A percentile compares a stretch with the other conserved stretches of the same genome.
Conservation (phyloP, 2,113 vertebrate species). For the Phaethon lepturus region DNA sequence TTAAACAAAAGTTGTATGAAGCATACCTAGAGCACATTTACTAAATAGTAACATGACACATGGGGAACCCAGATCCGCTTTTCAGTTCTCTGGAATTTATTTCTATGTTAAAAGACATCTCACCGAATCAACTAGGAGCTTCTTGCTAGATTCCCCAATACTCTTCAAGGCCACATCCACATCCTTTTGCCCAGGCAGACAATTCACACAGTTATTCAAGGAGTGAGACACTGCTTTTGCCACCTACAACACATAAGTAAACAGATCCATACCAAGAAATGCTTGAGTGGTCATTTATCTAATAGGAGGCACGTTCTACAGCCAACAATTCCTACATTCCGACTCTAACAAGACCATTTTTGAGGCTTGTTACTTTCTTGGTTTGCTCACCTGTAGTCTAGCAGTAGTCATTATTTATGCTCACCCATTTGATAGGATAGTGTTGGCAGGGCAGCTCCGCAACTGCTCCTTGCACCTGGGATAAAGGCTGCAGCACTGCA, state of each 20-base stretch:
- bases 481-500: neutral
- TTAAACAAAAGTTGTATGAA: neutral
- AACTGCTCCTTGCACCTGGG: neutral
- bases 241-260: slow-evolving; percentile 78
- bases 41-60: neutral
- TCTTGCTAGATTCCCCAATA: slow-evolving; percentile 98
- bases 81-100: neutral
- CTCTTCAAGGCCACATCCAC: slow-evolving; percentile 97
- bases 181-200: slow-evolving; percentile 97
- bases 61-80: neutral
- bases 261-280: neutral
- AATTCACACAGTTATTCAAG: slow-evolving; percentile 98
- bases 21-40: neutral
- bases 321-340: neutral
- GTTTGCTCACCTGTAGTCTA: neutral
- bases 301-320: neutral
- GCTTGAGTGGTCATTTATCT: neutral
- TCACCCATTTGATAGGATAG: neutral
- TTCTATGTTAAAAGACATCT: slow-evolving; percentile 44
- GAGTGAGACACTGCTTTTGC: slow-evolving; percentile 98
- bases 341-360: neutral
- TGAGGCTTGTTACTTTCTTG: neutral
- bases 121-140: slow-evolving; percentile 94
- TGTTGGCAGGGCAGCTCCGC: neutral
- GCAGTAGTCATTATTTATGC: neutral